Evolutionary conservation across 2,888 invertebrate species (phyloP).

Genomic region (Ceramica pisi): DNA sequence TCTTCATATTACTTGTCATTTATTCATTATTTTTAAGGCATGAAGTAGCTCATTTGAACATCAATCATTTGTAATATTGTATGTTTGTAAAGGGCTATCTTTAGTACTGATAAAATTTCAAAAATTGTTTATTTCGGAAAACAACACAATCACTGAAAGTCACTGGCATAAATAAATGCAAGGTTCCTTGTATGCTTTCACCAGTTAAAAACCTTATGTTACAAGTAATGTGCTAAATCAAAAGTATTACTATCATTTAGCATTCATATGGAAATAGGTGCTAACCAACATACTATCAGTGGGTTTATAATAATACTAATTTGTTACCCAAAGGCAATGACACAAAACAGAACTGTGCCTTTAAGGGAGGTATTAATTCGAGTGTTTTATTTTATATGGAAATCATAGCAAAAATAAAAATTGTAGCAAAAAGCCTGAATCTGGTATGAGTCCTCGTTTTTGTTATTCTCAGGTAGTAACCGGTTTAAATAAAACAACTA

Average conservation of each 20-base stretch:
- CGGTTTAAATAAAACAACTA: background rate
- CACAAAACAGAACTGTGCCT: background rate
- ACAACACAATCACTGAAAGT: too few species aligned
- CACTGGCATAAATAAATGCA: too few species aligned
- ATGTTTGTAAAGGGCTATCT: too few species aligned
- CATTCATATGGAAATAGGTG: background rate
- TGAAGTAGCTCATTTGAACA: too few species aligned
- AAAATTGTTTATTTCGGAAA: too few species aligned
- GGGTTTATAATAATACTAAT: conserved; percentile 5
- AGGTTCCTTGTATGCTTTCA: background rate
- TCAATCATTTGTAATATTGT: too few species aligned
- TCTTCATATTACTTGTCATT: too few species aligned
- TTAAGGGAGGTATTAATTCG: fast-evolving
- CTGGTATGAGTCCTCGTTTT: background rate
- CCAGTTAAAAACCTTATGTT: background rate
- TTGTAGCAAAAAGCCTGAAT: background rate
- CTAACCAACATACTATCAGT: conserved; percentile 4
- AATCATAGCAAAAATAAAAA: background rate
- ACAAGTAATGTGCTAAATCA: background rate
- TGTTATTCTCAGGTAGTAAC: background rate
- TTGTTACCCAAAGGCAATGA: background rate
- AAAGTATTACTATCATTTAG: background rate
- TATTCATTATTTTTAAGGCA: too few species aligned
- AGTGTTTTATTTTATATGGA: background rate
- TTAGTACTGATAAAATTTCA: too few species aligned